These are phyloP conservation scores for Matsumurasca onukii DNA, from an alignment of 1,140 invertebrate species.

Conservation along the genomic window DNA sequence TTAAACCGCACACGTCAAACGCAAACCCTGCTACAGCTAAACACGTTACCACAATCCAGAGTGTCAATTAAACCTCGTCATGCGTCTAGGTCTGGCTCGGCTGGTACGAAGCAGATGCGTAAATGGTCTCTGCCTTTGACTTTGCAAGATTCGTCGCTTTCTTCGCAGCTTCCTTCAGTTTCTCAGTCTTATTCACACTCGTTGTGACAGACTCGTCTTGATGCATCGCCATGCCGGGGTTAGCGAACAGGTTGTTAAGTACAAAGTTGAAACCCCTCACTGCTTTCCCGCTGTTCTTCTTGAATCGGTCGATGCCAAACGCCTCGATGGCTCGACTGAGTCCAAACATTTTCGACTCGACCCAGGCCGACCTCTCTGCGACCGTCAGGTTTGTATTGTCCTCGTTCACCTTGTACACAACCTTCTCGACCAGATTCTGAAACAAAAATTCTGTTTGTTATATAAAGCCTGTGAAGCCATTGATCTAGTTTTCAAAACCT, in stretches of 20 bases:
- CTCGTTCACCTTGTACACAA: constrained; percentile 71
- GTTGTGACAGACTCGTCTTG: constrained; percentile 48
- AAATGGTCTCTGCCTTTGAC: constrained; percentile 54
- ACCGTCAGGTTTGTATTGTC: constrained; percentile 73
- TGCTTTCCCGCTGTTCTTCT: constrained; percentile 80
- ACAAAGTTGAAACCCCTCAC: constrained; percentile 81
- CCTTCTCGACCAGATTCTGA: constrained; percentile 85
- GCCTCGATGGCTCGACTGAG: constrained; percentile 84
- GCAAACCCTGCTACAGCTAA: no score
- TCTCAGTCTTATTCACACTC: constrained; percentile 55
- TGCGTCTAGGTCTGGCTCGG: constrained; percentile 21
- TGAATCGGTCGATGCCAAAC: constrained; percentile 85
- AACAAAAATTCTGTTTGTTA: no score
- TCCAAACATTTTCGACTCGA: constrained; percentile 84
- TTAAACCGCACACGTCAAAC: no score
- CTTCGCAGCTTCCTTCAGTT: constrained; percentile 71
- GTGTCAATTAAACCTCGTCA: no score
- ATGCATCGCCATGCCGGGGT: constrained; percentile 45
- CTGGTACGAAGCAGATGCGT: constrained; percentile 29
- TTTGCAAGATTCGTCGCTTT: constrained; percentile 76
- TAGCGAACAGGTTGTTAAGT: constrained; percentile 68
- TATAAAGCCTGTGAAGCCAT: no score
- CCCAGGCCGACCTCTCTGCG: constrained; percentile 77
- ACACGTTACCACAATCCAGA: no score
- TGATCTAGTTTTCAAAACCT: no score